phyloP scores from a whole-genome alignment of 2,888 invertebrate genomes.

The Gandaritis pyraliata region DNA sequence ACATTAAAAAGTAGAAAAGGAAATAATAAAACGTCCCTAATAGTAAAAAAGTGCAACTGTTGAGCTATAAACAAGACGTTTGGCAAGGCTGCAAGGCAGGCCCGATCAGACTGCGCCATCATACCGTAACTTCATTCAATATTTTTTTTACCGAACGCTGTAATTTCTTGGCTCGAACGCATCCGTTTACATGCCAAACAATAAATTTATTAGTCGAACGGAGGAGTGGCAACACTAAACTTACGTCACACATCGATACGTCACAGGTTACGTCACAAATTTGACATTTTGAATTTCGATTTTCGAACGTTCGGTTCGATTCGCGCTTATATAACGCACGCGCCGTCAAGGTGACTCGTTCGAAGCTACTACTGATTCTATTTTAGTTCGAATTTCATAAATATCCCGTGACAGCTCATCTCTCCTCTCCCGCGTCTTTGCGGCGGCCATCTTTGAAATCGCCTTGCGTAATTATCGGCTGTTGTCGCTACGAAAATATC shows the following conservation, averaged over 20 bases:
- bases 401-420: conserved; percentile 83
- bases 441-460: conserved; percentile 69
- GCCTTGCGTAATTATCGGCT: conserved; percentile 73
- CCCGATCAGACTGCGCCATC: conserved; percentile 78
- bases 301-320: conserved; percentile 63
- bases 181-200: conserved; percentile 85
- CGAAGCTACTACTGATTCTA: conserved; percentile 80
- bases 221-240: conserved; percentile 81
- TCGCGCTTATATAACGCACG: conserved; percentile 74
- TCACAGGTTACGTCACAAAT: conserved; percentile 74
- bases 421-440: conserved; percentile 78
- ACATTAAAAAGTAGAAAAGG: conserved; percentile 3
- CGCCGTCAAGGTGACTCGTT: conserved; percentile 81
- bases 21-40: conserved; percentile 12
- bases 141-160: conserved; percentile 82
- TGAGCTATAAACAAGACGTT: conserved; percentile 74
- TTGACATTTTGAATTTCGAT: conserved; percentile 69
- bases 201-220: conserved; percentile 83
- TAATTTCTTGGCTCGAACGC: conserved; percentile 84
- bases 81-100: conserved; percentile 75
- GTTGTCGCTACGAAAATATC: conserved; percentile 53
- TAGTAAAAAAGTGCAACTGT: conserved; percentile 64
- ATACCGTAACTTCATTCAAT: conserved; percentile 81
- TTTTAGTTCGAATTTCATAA: conserved; percentile 84
- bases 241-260: conserved; percentile 73